phyloP scores from a whole-genome alignment of 1,140 invertebrate genomes.

The Physella acuta region DNA sequence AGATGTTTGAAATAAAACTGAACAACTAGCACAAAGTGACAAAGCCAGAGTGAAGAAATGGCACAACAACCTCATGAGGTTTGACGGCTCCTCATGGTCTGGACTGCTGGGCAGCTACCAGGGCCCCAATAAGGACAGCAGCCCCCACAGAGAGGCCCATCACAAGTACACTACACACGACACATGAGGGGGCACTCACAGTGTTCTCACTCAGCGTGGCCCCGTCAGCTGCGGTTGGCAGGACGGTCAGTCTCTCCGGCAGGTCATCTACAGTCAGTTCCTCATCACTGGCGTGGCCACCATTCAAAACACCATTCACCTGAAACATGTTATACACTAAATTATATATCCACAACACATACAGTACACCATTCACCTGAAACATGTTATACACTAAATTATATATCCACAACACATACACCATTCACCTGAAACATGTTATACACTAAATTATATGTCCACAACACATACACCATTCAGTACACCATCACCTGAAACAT shows the following conservation, averaged over 20 bases:
- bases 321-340: conserved; percentile 6
- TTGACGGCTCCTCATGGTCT: no score
- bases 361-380: conserved; percentile 17
- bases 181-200: conserved; percentile 16
- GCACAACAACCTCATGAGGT: no score
- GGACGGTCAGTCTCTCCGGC: conserved; percentile 13
- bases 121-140: neutral
- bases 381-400: neutral
- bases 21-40: no score
- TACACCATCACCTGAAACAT: no score
- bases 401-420: no score
- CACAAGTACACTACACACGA: neutral
- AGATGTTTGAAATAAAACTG: no score
- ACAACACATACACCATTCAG: no score
- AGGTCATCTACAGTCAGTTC: conserved; percentile 18
- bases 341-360: no score
- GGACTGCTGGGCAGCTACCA: neutral
- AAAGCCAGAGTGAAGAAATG: no score
- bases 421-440: conserved; percentile 19
- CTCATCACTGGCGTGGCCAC: conserved; percentile 5
- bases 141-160: neutral
- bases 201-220: neutral
- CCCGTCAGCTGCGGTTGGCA: neutral
- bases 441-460: neutral
- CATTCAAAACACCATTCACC: conserved; percentile 15